phyloP scores from a whole-genome alignment of 2,113 vertebrate species.

The Nanorana parkeri region DNA sequence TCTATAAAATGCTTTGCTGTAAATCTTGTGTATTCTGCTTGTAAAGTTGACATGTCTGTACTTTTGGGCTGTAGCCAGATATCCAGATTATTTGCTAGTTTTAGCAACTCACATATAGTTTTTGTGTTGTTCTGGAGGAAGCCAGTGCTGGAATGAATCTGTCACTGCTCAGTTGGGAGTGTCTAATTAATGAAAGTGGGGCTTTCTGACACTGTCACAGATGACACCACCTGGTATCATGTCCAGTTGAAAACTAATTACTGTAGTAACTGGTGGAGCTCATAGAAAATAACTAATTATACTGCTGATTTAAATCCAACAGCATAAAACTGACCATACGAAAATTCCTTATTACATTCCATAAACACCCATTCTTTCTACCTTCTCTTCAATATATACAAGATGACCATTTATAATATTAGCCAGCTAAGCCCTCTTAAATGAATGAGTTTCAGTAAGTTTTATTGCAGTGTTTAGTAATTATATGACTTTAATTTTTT shows the following conservation, averaged over 20 bases:
- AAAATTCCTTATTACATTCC: background rate
- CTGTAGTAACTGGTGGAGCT: background rate
- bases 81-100: slow-evolving; percentile 14
- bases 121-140: slow-evolving; percentile 1
- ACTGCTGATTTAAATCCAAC: background rate
- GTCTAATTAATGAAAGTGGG: slow-evolving; percentile 34
- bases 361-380: background rate
- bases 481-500: too few relatives aligned
- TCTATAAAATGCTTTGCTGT: background rate
- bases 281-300: background rate
- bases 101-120: background rate
- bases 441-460: too few relatives aligned
- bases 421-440: background rate
- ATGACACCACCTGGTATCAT: slow-evolving; percentile 24
- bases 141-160: slow-evolving; percentile 9
- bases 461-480: too few relatives aligned
- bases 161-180: slow-evolving; percentile 28
- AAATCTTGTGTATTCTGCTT: background rate
- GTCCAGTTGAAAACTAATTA: slow-evolving; percentile 22
- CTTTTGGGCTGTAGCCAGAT: slow-evolving; percentile 18
- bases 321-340: background rate
- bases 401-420: background rate
- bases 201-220: slow-evolving; percentile 11
- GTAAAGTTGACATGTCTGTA: slow-evolving; percentile 24
- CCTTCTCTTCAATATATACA: background rate